Evolutionary conservation across 2,888 invertebrate genomes (phyloP), one percentile per base, ranked within the genome.

Genomic region (Danaus chrysippus): DNA sequence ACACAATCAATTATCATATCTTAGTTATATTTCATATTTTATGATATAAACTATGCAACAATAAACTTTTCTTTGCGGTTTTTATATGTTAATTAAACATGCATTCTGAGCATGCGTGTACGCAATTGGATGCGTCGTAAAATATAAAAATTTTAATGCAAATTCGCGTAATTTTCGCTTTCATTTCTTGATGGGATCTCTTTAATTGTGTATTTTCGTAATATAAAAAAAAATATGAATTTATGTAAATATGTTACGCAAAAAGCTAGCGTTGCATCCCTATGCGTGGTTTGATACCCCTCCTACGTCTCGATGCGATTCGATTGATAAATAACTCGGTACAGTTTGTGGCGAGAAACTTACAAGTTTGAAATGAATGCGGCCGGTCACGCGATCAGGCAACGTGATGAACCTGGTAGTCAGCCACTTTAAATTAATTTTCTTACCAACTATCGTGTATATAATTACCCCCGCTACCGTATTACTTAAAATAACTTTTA

Each of bases 181-280:
- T 78, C 72, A 81, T 73, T 74, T 75, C 67, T 70, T 76, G 86
- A 85, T 86, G 71, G 68, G 67, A 85, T 86, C 84, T 68, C 6
- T 65, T 66, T 82, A 83, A 84, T 87, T 84, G 81, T 82, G 70
- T 73, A 61, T 84, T 82, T 83, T 81, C 74, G 71, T 69, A 67
- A 72, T 82, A 80, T 78, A 63, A 68, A 72, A 69, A 72, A 60
- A 65, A 60, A 60, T 61, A 63, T 62, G 54, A 64, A 58, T 65
- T 56, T 60, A 66, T 58, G 64, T 74, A 58, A 63, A 63, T 67
- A 13, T 56, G 8, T 61, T 42, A 10, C 67, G 62, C 56, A 84
- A 89, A 88, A 89, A 90, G 77, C 81, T 84, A 82, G 82, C 79
- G 79, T 75, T 74, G 80, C 84, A 79, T 88, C 89, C 86, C 73